Conservation (phyloP, 92 coral and sea anemone species). For the Micromussa lordhowensis region DNA sequence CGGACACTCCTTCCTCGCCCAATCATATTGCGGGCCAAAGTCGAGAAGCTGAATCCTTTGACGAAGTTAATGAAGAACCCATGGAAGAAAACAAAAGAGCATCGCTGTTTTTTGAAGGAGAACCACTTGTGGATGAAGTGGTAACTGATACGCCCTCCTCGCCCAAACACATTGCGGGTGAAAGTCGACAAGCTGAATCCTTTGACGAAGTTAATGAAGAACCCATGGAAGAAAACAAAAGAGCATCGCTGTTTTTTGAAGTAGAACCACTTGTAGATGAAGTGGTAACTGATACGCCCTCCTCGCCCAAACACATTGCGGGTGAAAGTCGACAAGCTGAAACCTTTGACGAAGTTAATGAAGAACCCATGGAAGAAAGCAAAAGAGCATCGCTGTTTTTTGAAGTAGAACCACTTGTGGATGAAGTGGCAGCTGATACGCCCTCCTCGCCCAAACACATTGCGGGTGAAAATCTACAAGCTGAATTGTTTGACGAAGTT, state of each 20-base stretch:
- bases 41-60: slow-evolving; percentile 9
- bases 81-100: neutral
- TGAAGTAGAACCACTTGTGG: no score
- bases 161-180: neutral
- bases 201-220: neutral
- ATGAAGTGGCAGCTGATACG: no score
- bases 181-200: neutral
- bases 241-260: slow-evolving; percentile 5
- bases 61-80: slow-evolving; percentile 20
- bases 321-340: slow-evolving; percentile 1
- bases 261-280: slow-evolving; percentile 17
- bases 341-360: neutral
- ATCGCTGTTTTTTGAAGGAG: neutral
- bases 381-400: slow-evolving; percentile 28
- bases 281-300: slow-evolving; percentile 9
- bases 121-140: neutral
- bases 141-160: neutral
- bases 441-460: no score
- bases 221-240: neutral
- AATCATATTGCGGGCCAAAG: slow-evolving; percentile 37
- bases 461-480: no score
- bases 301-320: slow-evolving; percentile 38
- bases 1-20: slow-evolving; percentile 40
- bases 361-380: slow-evolving; percentile 3
- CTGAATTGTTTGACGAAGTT: no score